Evolutionary conservation across 2,113 vertebrate species (phyloP), one percentile per base, ranked within the genome.

Genomic region (Tympanuchus pallidicinctus): DNA sequence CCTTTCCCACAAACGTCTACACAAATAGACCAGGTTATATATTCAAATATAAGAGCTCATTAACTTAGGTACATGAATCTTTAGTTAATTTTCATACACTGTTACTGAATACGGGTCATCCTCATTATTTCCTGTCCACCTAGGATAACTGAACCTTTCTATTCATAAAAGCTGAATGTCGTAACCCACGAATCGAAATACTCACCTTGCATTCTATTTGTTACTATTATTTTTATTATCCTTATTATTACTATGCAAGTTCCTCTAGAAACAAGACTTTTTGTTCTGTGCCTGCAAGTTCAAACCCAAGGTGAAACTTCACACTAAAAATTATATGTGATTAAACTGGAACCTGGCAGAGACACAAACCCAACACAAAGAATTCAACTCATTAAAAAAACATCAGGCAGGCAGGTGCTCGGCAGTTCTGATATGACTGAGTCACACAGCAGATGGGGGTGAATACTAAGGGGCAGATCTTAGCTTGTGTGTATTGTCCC

Each of bases 311-410:
- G 93, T 95, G 89, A 95, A 92, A 90, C 54, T 79, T 90, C 73
- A 87, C 59, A 59, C 69, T 70, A 73, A 91, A 91, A 91, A 77
- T 91, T 86, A 40, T 36, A 89, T 71, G 70, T 80, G 85, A 96
- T 95, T 96, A 95, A 95, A 95, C 54, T 86, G 56, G 91, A 92
- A 86, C 50, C 82, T 93, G 90, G 82, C 89, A 91, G 86, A 92
- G 76, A 85, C 83, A 86, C 73, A 95, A 92, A 82, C 61, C 73
- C 79, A 90, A 95, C 91, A 92, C 1, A 63, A 92, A 88, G 76
- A 94, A 81, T 89, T 94, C 79, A 89, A 84, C 67, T 93, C 93
- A 92, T 96, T 92, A 91, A 80, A 89, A 80, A 91, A 78, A 28
- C 61, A 94, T 82, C 78, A 91, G 87, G 78, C 81, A 74, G 63